Evolutionary conservation across 2,888 invertebrate genomes (phyloP), one percentile per base, ranked within the genome.

Genomic region (Drosophila cracens): DNA sequence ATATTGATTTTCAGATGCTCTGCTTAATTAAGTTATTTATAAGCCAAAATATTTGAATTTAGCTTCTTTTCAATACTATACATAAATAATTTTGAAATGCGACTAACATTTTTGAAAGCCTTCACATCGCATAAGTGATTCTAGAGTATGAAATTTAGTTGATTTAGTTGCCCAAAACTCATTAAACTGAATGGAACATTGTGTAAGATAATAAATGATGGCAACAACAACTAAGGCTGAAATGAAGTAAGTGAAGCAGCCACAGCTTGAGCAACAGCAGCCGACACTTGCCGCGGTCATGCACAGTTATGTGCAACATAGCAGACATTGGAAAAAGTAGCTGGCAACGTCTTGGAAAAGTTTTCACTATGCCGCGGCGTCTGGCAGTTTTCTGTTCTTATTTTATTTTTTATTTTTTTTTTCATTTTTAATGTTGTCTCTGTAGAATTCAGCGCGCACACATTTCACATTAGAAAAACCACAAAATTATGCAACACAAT

Each of bases 401-500:
- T 56, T 46, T 21, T 48, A 33, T 31, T 46, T 38, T 33, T 10
- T 13, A 21, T 21, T 11, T n/a, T 36, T 16, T 38, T 18, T 18
- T 38, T 38, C 2, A 8, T 46, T 46, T 25, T 25, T 25, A 25
- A 25, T 25, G 46, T 25, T 46, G 46, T 25, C 16, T 46, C 25
- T 46, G 46, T 4, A 40, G 69, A 66, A 57, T 70, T 73, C 70
- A 65, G 40, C 62, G 71, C 75, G 69, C 71, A 76, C 73, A 82
- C 76, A 82, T 73, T 85, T 73, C 85, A 90, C 85, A 86, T 86
- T 89, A 88, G 90, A 76, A 77, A 65, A 68, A 67, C 88, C 85
- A 88, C 85, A 89, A 87, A 87, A 90, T 87, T 87, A 87, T 87
- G 87, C 87, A 87, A 76, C 89, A 82, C 89, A 87, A 90, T 87